These are phyloP conservation scores for Tiliacea citrago DNA, from an alignment of 2,888 invertebrate genomes.

Conservation along the genomic window DNA sequence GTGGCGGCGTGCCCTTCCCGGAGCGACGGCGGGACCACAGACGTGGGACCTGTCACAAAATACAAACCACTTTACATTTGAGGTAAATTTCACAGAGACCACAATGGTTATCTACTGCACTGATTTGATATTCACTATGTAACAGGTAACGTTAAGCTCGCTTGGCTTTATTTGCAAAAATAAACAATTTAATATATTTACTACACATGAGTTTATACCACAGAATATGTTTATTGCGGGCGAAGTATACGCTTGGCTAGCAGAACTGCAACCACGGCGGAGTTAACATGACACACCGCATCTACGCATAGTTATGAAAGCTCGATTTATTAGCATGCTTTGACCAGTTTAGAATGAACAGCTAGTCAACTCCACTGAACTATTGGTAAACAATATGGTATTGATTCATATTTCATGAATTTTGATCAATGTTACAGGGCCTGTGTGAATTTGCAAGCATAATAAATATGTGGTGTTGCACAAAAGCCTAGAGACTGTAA, in stretches of 20 bases:
- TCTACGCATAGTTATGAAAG: slow-evolving; percentile 6
- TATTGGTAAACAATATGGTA: slow-evolving; percentile 3
- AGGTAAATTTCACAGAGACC: slow-evolving; percentile 4
- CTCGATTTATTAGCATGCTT: slow-evolving; percentile 10
- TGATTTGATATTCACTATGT: slow-evolving; percentile 34
- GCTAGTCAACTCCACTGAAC: slow-evolving; percentile 3
- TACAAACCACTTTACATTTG: slow-evolving; percentile 10
- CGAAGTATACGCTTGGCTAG: not conserved
- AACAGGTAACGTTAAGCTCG: not conserved
- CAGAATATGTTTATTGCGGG: slow-evolving; percentile 2
- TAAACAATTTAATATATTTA: slow-evolving; percentile 15
- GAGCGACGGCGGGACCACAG: slow-evolving; percentile 92
- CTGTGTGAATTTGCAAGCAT: not conserved
- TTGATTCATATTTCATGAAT: not conserved
- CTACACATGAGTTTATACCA: not conserved
- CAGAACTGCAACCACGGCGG: slow-evolving; percentile 1
- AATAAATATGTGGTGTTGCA: not conserved
- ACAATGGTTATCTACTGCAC: slow-evolving; percentile 6
- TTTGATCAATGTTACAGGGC: not conserved
- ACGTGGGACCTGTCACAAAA: slow-evolving; percentile 90
- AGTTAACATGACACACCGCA: not conserved
- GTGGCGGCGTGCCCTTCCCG: slow-evolving; percentile 92
- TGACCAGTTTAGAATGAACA: slow-evolving; percentile 3
- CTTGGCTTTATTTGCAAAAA: slow-evolving; percentile 12
- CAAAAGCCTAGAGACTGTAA: not conserved